Base-by-base conservation (phyloP, 2,888 invertebrate genomes). In the Cheilosia urbana region DNA sequence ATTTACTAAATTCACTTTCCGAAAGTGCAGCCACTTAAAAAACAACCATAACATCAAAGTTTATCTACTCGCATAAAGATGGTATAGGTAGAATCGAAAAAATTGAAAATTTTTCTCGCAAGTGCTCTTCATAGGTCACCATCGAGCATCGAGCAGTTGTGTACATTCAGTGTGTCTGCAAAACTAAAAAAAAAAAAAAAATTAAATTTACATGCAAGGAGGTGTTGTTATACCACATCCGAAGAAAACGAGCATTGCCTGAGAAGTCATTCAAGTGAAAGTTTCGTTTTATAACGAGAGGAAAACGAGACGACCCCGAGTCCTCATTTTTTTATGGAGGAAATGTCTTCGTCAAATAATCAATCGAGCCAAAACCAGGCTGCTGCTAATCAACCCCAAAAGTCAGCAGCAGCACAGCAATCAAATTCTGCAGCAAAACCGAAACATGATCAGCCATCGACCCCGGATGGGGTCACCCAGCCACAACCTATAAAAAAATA, bases 401-500 rank as follows among this genome's bases (percentile, higher is more conserved):
- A 76, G 24, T 51, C 51, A 15, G 15, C 51, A 42, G 19, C 69
- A 53, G 34, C 15, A 15, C 78, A 88, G 88, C 88, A 78, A 66
- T 71, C 78, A 71, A 88, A 79, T 87, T 87, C 87, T 83, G 69
- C 88, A 89, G 58, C 88, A 89, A 87, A 90, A 89, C 87, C 89
- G 88, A 88, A 89, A 89, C 72, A 87, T 87, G 81, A 76, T 87
- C 89, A 73, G 85, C 89, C 68, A 68, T 72, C 87, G 19, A 84
- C 87, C 72, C 87, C 89, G 63, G 88, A 88, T 60, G 84, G 87
- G 62, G 83, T 83, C 24, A 87, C 80, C 37, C 89, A 89, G 78
- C 90, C 90, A 87, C 91, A 91, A 82, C 90, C 90, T 58, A 89
- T 89, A 85, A 90, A 91, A 84, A 91, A 89, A 85, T 78, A 87